A percentile compares a stretch with the other conserved stretches of the same genome.
Conservation (phyloP, 2,797 vertebrate genomes). For the Chromis chromis region DNA sequence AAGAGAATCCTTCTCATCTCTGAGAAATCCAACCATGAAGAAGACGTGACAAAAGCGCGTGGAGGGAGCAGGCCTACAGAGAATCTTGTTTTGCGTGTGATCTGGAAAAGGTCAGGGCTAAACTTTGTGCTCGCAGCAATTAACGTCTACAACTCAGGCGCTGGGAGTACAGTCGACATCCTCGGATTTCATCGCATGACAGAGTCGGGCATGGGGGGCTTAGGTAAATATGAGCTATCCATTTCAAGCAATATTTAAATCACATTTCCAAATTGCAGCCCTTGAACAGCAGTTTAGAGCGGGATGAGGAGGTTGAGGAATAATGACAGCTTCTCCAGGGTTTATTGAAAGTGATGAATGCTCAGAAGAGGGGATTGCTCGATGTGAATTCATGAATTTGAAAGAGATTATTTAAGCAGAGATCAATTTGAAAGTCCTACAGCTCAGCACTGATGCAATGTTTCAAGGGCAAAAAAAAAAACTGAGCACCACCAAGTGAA, state of each 20-base stretch:
- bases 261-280: constrained; percentile 84
- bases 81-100: constrained; percentile 80
- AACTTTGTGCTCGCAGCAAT: constrained; percentile 79
- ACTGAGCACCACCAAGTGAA: constrained; percentile 43
- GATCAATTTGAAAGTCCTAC: constrained; percentile 81
- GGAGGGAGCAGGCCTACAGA: constrained; percentile 60
- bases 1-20: constrained; percentile 79
- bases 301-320: constrained; percentile 75
- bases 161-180: constrained; percentile 67
- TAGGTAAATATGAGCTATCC: constrained; percentile 83
- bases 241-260: constrained; percentile 85
- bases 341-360: constrained; percentile 85
- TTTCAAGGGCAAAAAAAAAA: constrained; percentile 77
- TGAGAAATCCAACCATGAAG: constrained; percentile 73
- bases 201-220: constrained; percentile 62
- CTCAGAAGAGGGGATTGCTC: constrained; percentile 76
- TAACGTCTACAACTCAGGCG: constrained; percentile 70
- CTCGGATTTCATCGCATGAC: constrained; percentile 66
- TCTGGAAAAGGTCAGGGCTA: constrained; percentile 82
- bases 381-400: constrained; percentile 83
- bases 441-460: constrained; percentile 70
- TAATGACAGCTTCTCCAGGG: constrained; percentile 83
- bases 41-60: constrained; percentile 71
- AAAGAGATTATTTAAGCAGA: constrained; percentile 84
- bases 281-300: constrained; percentile 80